A percentile compares a stretch with the other conserved stretches of the same genome.
Evolutionary conservation across 2,113 vertebrate species (phyloP).

Genomic region (Perca fluviatilis): DNA sequence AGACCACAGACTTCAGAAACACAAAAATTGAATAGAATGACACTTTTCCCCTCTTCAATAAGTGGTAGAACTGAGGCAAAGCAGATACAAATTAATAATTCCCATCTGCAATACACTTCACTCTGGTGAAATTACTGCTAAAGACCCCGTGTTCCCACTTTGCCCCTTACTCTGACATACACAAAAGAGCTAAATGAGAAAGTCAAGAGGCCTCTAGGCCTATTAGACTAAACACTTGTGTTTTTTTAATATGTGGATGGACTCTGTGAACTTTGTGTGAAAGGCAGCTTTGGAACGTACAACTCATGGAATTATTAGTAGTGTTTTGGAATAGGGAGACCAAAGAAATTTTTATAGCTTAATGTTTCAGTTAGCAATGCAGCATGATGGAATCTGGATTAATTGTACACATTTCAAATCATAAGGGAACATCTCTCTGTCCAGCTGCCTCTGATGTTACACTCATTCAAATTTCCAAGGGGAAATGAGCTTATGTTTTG

Average conservation of each 20-base stretch:
- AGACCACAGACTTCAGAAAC: slow-evolving; percentile 87
- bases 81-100: slow-evolving; percentile 90
- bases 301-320: slow-evolving; percentile 53
- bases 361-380: slow-evolving; percentile 41
- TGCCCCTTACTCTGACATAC: slow-evolving; percentile 71
- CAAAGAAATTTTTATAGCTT: slow-evolving; percentile 56
- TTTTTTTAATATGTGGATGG: slow-evolving; percentile 60
- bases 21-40: slow-evolving; percentile 85
- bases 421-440: slow-evolving; percentile 39
- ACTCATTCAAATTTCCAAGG: slow-evolving; percentile 65
- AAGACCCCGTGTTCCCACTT: slow-evolving; percentile 69
- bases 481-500: slow-evolving; percentile 78
- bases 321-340: slow-evolving; percentile 50
- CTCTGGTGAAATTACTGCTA: slow-evolving; percentile 80
- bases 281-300: slow-evolving; percentile 56
- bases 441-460: slow-evolving; percentile 58
- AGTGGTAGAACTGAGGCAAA: slow-evolving; percentile 84
- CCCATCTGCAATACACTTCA: slow-evolving; percentile 85
- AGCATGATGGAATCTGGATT: slow-evolving; percentile 50
- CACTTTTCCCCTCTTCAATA: slow-evolving; percentile 75
- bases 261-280: slow-evolving; percentile 78
- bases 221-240: slow-evolving; percentile 82
- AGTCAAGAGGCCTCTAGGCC: slow-evolving; percentile 84
- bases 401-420: slow-evolving; percentile 67
- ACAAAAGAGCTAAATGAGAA: slow-evolving; percentile 84